phyloP scores from a whole-genome alignment of 1,140 invertebrate species.

The Drosophila burlai region DNA sequence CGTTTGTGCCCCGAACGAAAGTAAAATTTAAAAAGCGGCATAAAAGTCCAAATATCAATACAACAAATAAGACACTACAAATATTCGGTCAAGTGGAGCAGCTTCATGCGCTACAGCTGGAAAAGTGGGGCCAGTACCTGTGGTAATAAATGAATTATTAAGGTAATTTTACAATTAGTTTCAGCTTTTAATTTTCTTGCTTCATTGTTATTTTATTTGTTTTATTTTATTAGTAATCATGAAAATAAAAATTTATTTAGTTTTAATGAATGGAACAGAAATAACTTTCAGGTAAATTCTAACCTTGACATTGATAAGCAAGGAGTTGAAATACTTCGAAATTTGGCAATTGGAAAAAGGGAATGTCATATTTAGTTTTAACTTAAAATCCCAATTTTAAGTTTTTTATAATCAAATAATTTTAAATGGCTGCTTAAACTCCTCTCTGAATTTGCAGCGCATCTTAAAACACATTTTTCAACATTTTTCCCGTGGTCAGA shows the following conservation, averaged over 20 bases:
- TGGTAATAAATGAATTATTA: background rate
- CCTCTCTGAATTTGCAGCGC: slow-evolving; percentile 2
- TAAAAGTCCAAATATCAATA: slow-evolving; percentile 59
- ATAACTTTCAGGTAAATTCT: background rate
- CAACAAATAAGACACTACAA: slow-evolving; percentile 36
- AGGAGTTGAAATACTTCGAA: background rate
- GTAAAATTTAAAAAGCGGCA: slow-evolving; percentile 72
- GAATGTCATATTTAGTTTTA: background rate
- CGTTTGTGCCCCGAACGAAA: slow-evolving; percentile 69
- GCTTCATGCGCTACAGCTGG: slow-evolving; percentile 25
- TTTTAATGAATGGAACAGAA: background rate
- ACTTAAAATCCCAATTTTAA: background rate
- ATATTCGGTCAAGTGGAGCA: slow-evolving; percentile 39
- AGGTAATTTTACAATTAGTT: background rate
- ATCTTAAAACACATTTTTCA: slow-evolving; percentile 15
- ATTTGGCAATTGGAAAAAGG: background rate
- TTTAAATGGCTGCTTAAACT: slow-evolving; percentile 1
- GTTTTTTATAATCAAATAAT: background rate
- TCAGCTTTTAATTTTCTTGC: background rate
- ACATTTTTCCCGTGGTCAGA: slow-evolving; percentile 32
- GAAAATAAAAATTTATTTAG: background rate
- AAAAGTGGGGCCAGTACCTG: background rate
- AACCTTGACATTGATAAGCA: too few species aligned
- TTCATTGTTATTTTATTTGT: background rate
- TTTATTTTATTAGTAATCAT: background rate